Percentiles rank a stretch among this genome's conserved stretches.
phyloP scores from a whole-genome alignment of 2,888 invertebrate genomes.

The Drosophila gaucha region DNA sequence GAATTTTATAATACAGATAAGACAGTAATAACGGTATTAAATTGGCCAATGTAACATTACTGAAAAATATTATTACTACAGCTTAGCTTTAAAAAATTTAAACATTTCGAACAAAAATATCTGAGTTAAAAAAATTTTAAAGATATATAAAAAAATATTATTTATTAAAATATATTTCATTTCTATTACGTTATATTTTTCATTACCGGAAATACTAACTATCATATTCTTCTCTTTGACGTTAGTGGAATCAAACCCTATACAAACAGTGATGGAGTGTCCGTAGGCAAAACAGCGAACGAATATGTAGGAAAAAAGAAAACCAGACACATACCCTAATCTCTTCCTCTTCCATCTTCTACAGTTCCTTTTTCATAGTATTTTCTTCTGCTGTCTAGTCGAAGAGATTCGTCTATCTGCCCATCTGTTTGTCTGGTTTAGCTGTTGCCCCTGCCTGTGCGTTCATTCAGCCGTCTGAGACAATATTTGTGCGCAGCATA shows the following conservation, averaged over 20 bases:
- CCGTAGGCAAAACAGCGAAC: neutral
- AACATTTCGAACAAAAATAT: too few relatives aligned
- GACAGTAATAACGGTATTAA: too few relatives aligned
- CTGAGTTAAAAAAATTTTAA: too few relatives aligned
- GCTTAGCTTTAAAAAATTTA: too few relatives aligned
- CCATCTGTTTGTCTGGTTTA: conserved; percentile 57
- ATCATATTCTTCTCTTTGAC: too few relatives aligned
- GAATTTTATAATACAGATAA: too few relatives aligned
- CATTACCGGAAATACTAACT: neutral
- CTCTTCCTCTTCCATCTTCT: conserved; percentile 30
- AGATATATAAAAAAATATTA: neutral
- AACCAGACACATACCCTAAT: conserved; percentile 27
- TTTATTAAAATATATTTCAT: neutral
- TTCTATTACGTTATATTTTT: too few relatives aligned
- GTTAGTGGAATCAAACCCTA: neutral
- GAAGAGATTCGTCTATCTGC: conserved; percentile 35
- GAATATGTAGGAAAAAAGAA: conserved; percentile 7
- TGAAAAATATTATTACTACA: too few relatives aligned
- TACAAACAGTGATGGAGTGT: neutral
- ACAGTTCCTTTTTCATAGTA: conserved; percentile 28
- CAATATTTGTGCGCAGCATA: conserved; percentile 78
- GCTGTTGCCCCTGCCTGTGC: conserved; percentile 30
- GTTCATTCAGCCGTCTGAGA: conserved; percentile 65
- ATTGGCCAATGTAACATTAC: too few relatives aligned
- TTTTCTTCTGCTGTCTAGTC: conserved; percentile 29